Conservation (phyloP, 2,797 vertebrate species). For the Coregonus sp. region DNA sequence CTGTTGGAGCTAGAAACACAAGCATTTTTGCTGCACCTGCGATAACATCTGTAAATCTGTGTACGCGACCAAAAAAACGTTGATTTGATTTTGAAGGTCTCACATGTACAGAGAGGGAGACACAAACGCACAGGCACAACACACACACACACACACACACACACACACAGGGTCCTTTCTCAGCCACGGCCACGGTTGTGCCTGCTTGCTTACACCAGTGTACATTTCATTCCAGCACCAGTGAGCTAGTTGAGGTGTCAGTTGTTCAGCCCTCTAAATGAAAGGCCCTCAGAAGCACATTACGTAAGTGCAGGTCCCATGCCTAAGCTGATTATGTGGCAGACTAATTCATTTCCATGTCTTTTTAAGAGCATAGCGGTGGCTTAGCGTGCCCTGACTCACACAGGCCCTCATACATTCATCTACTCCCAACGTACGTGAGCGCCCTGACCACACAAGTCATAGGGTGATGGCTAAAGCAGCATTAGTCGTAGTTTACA, state of each 20-base stretch:
- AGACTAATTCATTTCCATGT: conserved; percentile 61
- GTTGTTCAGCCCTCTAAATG: conserved; percentile 55
- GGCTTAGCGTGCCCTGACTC: conserved; percentile 44
- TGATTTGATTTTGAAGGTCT: too few relatives aligned
- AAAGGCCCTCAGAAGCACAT: conserved; percentile 63
- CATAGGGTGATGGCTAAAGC: conserved; percentile 35
- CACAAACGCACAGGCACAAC: not conserved
- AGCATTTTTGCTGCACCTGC: too few relatives aligned
- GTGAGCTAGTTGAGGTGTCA: conserved; percentile 48
- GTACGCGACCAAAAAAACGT: too few relatives aligned
- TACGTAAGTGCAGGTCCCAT: conserved; percentile 58
- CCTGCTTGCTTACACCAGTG: conserved; percentile 52
- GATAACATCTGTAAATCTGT: too few relatives aligned
- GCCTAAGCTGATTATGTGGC: conserved; percentile 68
- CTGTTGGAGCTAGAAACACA: too few relatives aligned
- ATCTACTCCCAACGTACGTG: conserved; percentile 12
- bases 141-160: conserved; percentile 17
- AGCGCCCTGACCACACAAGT: conserved; percentile 21
- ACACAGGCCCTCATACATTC: not conserved
- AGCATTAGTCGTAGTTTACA: conserved; percentile 14
- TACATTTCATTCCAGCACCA: conserved; percentile 52
- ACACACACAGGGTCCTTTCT: not conserved
- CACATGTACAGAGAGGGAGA: too few relatives aligned
- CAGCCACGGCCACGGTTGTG: conserved; percentile 4
- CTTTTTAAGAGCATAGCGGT: conserved; percentile 49